Percentiles rank a stretch among this genome's conserved stretches.
Conservation (phyloP, 2,888 invertebrate genomes). For the Sminthurides aquaticus region DNA sequence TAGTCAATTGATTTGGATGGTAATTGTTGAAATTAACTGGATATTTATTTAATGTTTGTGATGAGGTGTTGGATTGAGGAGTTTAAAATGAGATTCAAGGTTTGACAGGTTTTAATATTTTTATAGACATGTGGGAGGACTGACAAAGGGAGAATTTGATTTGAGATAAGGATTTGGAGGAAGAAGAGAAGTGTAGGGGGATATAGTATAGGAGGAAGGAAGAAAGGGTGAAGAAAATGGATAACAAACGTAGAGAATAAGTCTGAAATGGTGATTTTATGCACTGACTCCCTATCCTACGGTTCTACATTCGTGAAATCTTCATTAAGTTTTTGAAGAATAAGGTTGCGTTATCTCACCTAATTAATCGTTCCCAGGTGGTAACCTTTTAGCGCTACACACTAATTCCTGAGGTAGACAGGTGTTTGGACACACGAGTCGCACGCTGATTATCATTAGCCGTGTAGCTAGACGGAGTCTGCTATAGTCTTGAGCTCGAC, state of each 20-base stretch:
- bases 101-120: too few species aligned
- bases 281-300: constrained; percentile 19
- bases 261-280: constrained; percentile 25
- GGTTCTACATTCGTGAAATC: constrained; percentile 22
- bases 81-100: not conserved
- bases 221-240: constrained; percentile 13
- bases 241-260: constrained; percentile 25
- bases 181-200: not conserved
- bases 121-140: too few species aligned
- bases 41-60: not conserved
- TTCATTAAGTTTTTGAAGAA: constrained; percentile 22
- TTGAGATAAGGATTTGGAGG: not conserved
- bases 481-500: too few species aligned
- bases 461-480: too few species aligned
- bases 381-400: too few species aligned
- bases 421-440: too few species aligned
- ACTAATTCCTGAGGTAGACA: too few species aligned
- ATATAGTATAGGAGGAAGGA: not conserved
- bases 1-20: not conserved
- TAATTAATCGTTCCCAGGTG: constrained; percentile 21
- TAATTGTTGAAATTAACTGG: not conserved
- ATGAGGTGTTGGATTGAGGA: not conserved
- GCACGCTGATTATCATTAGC: too few species aligned
- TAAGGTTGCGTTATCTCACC: constrained; percentile 20
- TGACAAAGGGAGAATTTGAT: too few species aligned